Percentiles rank a stretch among this genome's conserved stretches.
phyloP scores from a whole-genome alignment of 2,113 vertebrate genomes.

The Rhinopomastus cyanomelas region DNA sequence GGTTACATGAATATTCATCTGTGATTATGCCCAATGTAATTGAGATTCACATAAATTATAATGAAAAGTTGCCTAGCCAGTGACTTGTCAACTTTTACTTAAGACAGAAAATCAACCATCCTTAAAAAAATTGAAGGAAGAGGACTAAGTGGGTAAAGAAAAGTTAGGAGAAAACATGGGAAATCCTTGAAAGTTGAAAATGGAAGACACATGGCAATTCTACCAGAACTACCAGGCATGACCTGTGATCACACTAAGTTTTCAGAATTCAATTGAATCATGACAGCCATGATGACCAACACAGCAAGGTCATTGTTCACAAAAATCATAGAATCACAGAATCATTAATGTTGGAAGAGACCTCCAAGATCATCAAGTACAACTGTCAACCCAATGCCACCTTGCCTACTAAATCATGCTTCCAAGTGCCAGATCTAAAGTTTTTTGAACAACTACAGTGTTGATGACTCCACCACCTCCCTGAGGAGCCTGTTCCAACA shows the following conservation, averaged over 20 bases:
- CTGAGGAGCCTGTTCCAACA: too few species aligned
- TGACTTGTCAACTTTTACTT: background rate
- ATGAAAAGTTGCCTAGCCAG: slow-evolving; percentile 1
- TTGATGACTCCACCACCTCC: too few species aligned
- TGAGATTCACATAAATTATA: slow-evolving; percentile 24
- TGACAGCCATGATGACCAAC: background rate
- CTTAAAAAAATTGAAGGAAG: background rate
- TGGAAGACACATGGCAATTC: background rate
- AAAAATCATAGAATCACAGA: background rate
- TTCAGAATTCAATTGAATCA: background rate
- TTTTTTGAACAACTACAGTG: too few species aligned
- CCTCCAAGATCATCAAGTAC: too few species aligned
- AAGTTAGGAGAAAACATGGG: background rate
- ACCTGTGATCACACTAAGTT: background rate
- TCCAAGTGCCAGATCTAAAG: too few species aligned
- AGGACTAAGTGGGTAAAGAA: background rate
- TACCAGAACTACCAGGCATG: background rate
- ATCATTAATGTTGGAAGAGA: too few species aligned
- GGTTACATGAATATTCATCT: slow-evolving; percentile 52
- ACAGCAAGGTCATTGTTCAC: background rate
- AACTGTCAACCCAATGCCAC: too few species aligned
- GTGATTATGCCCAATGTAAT: background rate
- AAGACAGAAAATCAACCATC: background rate
- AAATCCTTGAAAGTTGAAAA: background rate
- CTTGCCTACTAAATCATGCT: too few species aligned